These are phyloP conservation scores for Maniola jurtina DNA, from an alignment of 1,140 invertebrate species.

Conservation along the genomic window DNA sequence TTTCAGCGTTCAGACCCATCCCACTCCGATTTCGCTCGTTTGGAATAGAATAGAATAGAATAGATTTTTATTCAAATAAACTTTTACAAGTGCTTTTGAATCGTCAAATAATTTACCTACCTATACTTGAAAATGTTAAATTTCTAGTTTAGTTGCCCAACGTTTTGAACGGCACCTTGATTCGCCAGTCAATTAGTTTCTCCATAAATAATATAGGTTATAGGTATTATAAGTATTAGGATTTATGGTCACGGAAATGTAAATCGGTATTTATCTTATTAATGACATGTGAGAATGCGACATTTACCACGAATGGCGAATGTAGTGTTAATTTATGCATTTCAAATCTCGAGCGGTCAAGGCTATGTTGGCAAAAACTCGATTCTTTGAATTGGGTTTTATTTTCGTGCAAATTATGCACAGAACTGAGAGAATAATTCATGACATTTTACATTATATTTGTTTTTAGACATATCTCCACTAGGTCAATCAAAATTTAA, in stretches of 20 bases:
- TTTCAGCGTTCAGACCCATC: too few species aligned
- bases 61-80: too few species aligned
- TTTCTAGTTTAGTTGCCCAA: too few species aligned
- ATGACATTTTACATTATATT: constrained; percentile 3
- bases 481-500: constrained; percentile 15
- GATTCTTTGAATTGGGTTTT: constrained; percentile 10
- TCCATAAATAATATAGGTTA: too few species aligned
- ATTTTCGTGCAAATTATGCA: constrained; percentile 18
- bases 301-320: constrained; percentile 15
- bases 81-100: too few species aligned
- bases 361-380: constrained; percentile 21
- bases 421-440: not conserved
- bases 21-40: too few species aligned
- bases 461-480: constrained; percentile 2
- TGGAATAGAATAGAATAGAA: too few species aligned
- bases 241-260: constrained; percentile 8
- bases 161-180: too few species aligned
- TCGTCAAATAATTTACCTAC: too few species aligned
- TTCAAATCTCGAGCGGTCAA: constrained; percentile 24
- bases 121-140: too few species aligned
- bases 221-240: not conserved
- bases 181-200: too few species aligned
- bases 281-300: constrained; percentile 16
- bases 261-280: not conserved
- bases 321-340: constrained; percentile 24